Conservation (phyloP, 2,113 vertebrate species). For the Castor canadensis region DNA sequence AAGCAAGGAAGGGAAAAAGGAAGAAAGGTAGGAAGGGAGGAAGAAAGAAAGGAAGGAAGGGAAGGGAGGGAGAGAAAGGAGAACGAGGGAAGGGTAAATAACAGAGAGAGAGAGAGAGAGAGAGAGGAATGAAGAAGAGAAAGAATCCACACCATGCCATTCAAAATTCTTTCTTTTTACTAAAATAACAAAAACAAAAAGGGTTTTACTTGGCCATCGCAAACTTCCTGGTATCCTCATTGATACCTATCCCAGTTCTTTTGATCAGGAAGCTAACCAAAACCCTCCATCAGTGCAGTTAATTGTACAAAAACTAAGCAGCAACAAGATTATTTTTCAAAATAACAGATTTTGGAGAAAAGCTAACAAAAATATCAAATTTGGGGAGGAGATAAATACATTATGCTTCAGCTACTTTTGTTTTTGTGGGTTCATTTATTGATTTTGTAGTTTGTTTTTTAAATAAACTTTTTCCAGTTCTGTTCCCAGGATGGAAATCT, state of each 20-base stretch:
- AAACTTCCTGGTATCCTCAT: slow-evolving; percentile 7
- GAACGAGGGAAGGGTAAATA: neutral
- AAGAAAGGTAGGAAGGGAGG: rapidly evolving
- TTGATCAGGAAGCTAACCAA: neutral
- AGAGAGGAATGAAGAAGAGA: neutral
- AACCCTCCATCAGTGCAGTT: slow-evolving; percentile 42
- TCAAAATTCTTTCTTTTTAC: neutral
- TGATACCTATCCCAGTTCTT: slow-evolving; percentile 9
- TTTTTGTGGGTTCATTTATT: slow-evolving; percentile 68
- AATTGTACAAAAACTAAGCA: slow-evolving; percentile 48
- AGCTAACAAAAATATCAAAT: no score
- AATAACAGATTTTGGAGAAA: slow-evolving; percentile 50
- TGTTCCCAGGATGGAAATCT: slow-evolving; percentile 63
- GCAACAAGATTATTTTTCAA: slow-evolving; percentile 59
- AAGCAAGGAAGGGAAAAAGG: rapidly evolving
- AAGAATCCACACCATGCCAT: neutral
- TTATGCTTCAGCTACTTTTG: slow-evolving; percentile 45
- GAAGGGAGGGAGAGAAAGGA: no score
- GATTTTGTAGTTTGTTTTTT: slow-evolving; percentile 65
- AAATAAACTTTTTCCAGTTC: slow-evolving; percentile 66
- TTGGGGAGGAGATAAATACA: slow-evolving; percentile 49
- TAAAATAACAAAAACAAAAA: neutral
- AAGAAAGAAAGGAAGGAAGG: no score
- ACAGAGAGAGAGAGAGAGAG: neutral
- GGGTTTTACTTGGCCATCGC: neutral